These are phyloP conservation scores for Tichodroma muraria DNA, from an alignment of 2,113 vertebrate species.

Conservation along the genomic window DNA sequence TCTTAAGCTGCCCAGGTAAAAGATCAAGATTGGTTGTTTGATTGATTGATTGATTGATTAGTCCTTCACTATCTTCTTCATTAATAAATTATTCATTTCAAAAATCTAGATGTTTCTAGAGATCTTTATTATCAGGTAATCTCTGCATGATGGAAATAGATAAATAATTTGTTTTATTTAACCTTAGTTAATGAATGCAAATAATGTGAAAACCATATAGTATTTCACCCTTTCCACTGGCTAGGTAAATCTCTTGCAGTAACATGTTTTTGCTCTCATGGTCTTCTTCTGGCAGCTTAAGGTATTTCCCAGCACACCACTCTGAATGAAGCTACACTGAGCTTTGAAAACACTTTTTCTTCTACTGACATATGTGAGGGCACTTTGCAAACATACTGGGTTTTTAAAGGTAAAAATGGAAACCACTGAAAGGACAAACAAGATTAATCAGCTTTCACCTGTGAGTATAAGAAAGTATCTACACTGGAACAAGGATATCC, in stretches of 20 bases:
- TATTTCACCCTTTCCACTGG: neutral
- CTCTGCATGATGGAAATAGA: neutral
- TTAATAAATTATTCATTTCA: neutral
- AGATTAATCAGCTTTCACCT: neutral
- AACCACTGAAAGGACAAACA: neutral
- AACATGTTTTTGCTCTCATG: neutral
- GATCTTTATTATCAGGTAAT: neutral
- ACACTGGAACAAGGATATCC: neutral
- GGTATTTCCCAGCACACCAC: neutral
- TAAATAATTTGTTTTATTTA: neutral
- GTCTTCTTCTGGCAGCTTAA: neutral
- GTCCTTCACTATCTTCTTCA: neutral
- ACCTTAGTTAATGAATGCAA: neutral
- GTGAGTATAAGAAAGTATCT: neutral
- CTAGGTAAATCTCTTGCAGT: neutral
- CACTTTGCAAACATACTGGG: neutral
- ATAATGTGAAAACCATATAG: neutral
- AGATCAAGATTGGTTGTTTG: neutral
- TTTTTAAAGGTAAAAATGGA: neutral
- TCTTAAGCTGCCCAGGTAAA: neutral
- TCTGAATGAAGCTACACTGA: neutral
- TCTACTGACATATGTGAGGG: neutral
- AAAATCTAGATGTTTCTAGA: neutral
- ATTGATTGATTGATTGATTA: neutral
- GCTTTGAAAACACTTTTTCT: neutral